Conservation (phyloP, 2,113 vertebrate genomes). For the Crypturellus undulatus region DNA sequence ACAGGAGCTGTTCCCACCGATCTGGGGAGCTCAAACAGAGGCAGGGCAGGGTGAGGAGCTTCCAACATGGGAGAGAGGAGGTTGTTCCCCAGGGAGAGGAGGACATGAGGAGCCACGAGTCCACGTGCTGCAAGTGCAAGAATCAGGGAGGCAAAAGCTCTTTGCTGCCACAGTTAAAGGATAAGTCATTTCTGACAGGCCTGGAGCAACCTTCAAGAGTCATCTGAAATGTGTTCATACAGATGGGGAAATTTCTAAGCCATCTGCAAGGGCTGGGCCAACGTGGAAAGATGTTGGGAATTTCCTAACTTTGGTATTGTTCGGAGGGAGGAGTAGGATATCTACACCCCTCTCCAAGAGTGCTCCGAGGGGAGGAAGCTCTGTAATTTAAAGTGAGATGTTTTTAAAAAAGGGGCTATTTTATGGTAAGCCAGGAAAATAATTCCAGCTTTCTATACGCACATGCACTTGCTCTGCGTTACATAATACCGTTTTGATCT, state of each 20-base stretch:
- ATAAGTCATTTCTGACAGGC: background rate
- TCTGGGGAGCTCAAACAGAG: too few relatives aligned
- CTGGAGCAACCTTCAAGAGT: background rate
- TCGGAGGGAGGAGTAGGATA: background rate
- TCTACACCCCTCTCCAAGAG: background rate
- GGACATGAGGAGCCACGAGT: too few relatives aligned
- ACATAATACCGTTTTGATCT: rapidly evolving
- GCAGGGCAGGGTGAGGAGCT: too few relatives aligned
- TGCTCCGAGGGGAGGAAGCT: background rate
- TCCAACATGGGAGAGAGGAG: background rate
- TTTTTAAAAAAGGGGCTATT: background rate
- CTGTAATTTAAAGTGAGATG: background rate
- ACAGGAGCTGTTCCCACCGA: background rate
- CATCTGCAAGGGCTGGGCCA: background rate
- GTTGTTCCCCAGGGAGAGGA: too few relatives aligned
- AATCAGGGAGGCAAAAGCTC: background rate
- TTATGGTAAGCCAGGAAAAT: background rate
- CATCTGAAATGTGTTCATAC: rapidly evolving
- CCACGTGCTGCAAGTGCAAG: too few relatives aligned
- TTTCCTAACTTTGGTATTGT: background rate
- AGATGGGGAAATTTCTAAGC: background rate
- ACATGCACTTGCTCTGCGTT: rapidly evolving
- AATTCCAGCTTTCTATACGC: background rate
- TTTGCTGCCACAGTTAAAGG: rapidly evolving
- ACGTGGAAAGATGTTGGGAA: background rate